Evolutionary conservation across 2,113 vertebrate species (phyloP).

Genomic region (Poeciliopsis retropinna): DNA sequence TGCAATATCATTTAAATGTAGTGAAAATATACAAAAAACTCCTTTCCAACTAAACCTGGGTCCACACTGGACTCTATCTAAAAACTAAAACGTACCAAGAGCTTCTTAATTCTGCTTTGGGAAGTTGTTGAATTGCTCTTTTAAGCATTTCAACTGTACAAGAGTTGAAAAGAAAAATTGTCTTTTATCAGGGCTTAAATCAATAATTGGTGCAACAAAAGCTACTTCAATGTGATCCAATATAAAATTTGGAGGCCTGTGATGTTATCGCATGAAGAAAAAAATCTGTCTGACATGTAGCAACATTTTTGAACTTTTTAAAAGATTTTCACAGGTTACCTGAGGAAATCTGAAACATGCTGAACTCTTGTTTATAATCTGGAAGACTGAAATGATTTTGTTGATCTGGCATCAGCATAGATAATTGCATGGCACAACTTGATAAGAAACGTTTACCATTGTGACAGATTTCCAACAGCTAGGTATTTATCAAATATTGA

Average conservation of each 20-base stretch:
- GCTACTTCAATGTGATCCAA: not conserved
- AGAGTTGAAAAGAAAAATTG: not conserved
- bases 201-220: not conserved
- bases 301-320: not conserved
- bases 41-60: slow-evolving; percentile 13
- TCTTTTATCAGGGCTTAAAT: not conserved
- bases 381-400: not conserved
- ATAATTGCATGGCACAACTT: not conserved
- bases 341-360: not conserved
- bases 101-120: not conserved
- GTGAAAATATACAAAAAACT: not conserved
- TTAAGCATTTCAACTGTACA: not conserved
- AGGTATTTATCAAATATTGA: not conserved
- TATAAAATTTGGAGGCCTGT: not conserved
- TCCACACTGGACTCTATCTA: not conserved
- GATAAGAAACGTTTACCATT: not conserved
- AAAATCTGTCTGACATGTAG: not conserved
- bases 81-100: not conserved
- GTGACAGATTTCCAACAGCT: not conserved
- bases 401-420: not conserved
- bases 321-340: not conserved
- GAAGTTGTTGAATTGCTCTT: not conserved
- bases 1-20: not conserved
- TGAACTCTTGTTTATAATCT: not conserved
- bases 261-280: not conserved